Base-by-base conservation (phyloP, 2,888 invertebrate genomes). In the Philaethria dido region DNA sequence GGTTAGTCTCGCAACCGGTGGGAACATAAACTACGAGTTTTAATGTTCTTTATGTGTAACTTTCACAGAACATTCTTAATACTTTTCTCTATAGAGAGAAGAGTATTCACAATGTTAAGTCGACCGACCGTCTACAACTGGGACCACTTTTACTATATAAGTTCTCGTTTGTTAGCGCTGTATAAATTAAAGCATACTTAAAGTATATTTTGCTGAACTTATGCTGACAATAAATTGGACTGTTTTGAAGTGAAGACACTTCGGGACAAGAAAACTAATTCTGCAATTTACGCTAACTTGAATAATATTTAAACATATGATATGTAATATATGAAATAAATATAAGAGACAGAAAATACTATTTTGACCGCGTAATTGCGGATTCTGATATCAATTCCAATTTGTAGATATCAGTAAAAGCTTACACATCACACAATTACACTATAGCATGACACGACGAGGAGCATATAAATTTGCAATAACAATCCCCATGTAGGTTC, bases 401-500 rank as follows among this genome's bases (percentile, higher is more conserved):
- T 13, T 6, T 13, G 13, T 3, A 39, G 2, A 11, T 39, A 39
- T 13, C 39, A 39, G 13, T 2, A 25, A 29, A 50, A 50, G n/a
- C 22, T 9, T 48, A 22, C 25, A 48, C 25, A n/a, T 39, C 36
- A 4, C 36, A 55, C 20, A 39, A 55, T 55, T 39, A 55, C 18
- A 36, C 6, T 33, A 55, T 55, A 16, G 6, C 36, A 36, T 20
- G 20, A 54, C 18, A 20, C 22, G 8, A 50, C 14, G 6, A 50
- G 14, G 16, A 39, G 18, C 20, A 20, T 55, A 39, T 39, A 20
- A 25, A 57, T 57, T 57, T n/a, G 57, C 57, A 42, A 22, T 18
- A 55, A 57, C 42, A 57, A 57, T 42, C 39, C n/a, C 42, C 55
- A 68, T 69, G 63, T 60, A 62, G 39, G 68, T 74, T 72, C 74